phyloP scores from a whole-genome alignment of 2,888 invertebrate species.

The Epsilonema sp. region DNA sequence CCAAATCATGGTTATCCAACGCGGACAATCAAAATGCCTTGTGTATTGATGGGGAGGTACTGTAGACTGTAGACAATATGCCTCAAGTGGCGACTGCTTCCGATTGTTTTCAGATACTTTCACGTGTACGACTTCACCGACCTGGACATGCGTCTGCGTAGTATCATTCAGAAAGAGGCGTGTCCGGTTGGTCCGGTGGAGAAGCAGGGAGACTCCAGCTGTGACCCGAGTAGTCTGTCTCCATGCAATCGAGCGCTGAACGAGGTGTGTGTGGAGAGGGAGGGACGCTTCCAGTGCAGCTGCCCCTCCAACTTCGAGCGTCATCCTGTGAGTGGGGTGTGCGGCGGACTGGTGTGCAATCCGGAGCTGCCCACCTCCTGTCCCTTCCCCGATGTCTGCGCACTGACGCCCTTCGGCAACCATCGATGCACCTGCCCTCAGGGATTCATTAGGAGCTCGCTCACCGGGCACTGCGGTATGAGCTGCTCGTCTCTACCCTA shows the following conservation, averaged over 20 bases:
- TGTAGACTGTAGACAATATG: no score
- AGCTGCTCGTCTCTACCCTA: no score
- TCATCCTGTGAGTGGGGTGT: conserved; percentile 24
- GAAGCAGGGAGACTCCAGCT: conserved; percentile 13
- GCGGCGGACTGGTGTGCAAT: conserved; percentile 26
- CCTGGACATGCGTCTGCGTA: conserved; percentile 24
- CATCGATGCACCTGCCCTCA: conserved; percentile 26
- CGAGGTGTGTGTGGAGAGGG: background rate
- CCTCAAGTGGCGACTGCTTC: no score
- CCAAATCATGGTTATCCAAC: no score
- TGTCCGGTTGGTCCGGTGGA: conserved; percentile 17
- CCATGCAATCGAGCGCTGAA: conserved; percentile 23
- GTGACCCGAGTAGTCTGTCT: conserved; percentile 21
- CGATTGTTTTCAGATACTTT: conserved; percentile 18
- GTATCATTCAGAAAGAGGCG: conserved; percentile 26
- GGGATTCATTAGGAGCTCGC: no score
- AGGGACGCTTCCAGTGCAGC: conserved; percentile 12
- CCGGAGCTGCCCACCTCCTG: conserved; percentile 24
- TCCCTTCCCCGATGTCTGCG: conserved; percentile 22
- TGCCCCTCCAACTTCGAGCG: conserved; percentile 23
- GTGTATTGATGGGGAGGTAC: no score
- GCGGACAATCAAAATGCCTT: no score
- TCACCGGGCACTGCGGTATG: no score
- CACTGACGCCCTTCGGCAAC: conserved; percentile 22
- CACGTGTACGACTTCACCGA: conserved; percentile 28